These are phyloP conservation scores for Manis pentadactyla DNA, from an alignment of 2,797 vertebrate genomes.

Conservation along the genomic window DNA sequence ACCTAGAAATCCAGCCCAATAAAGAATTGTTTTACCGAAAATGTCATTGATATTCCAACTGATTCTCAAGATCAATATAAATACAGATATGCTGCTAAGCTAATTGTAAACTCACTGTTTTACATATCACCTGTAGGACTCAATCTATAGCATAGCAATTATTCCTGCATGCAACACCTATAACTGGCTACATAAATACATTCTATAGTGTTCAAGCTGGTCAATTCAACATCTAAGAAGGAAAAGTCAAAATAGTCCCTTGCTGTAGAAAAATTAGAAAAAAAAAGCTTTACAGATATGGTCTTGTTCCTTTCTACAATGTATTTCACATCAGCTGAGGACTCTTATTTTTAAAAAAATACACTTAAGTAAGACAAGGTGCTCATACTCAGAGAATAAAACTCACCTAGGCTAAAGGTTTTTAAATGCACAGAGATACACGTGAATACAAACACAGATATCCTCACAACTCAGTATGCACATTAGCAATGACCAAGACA, in stretches of 20 bases:
- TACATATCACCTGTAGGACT: not conserved
- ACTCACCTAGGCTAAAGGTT: not conserved
- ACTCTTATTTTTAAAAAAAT: constrained; percentile 2
- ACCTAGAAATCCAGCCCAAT: not conserved
- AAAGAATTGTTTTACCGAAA: not conserved
- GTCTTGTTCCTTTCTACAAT: not conserved
- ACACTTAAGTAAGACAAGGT: not conserved
- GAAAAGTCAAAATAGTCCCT: constrained; percentile 20
- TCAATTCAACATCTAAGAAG: not conserved
- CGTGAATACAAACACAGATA: not conserved
- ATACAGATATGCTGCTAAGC: not conserved
- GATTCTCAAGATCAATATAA: not conserved
- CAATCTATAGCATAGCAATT: not conserved
- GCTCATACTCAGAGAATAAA: not conserved
- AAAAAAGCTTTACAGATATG: not conserved
- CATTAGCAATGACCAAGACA: not conserved
- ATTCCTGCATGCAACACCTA: not conserved
- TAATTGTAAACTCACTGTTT: not conserved
- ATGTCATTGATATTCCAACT: not conserved
- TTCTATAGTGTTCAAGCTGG: not conserved
- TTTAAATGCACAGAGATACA: not conserved
- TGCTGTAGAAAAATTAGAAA: not conserved
- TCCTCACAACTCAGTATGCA: not conserved
- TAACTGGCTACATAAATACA: not conserved
- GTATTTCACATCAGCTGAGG: not conserved